Conservation (phyloP, 2,888 invertebrate genomes). For the Agonopterix arenella region DNA sequence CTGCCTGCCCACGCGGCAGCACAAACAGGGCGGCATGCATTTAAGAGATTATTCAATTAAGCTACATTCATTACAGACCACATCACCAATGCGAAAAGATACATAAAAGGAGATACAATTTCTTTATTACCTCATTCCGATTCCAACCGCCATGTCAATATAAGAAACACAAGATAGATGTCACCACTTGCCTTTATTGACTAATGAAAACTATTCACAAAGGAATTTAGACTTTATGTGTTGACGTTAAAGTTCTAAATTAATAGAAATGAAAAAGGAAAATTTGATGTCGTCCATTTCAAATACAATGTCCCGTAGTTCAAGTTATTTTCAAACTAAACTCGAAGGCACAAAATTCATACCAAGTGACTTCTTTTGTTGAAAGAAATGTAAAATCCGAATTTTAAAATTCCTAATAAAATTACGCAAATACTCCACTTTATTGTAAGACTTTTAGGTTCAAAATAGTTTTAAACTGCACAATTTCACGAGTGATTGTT, state of each 20-base stretch:
- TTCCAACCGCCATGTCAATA: slow-evolving; percentile 50
- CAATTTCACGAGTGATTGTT: slow-evolving; percentile 33
- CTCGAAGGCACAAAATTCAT: too few species aligned
- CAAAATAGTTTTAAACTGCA: background rate
- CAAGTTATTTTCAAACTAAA: too few species aligned
- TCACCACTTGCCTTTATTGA: slow-evolving; percentile 40
- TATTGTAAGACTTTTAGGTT: background rate
- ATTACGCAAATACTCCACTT: background rate
- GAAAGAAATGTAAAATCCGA: too few species aligned
- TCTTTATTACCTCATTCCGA: slow-evolving; percentile 57
- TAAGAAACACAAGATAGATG: slow-evolving; percentile 58
- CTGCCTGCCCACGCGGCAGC: slow-evolving; percentile 10
- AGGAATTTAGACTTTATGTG: too few species aligned
- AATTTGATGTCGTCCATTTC: too few species aligned
- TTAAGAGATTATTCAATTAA: slow-evolving; percentile 47
- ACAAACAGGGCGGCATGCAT: slow-evolving; percentile 27
- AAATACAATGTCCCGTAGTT: too few species aligned
- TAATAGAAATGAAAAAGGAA: too few species aligned
- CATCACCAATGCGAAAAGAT: slow-evolving; percentile 34
- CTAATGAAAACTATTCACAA: slow-evolving; percentile 32
- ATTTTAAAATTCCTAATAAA: too few species aligned
- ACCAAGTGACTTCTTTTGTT: too few species aligned
- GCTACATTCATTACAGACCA: slow-evolving; percentile 39
- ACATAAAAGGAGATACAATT: slow-evolving; percentile 51
- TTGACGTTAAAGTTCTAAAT: too few species aligned